A percentile compares a stretch with the other conserved stretches of the same genome.
Conservation (phyloP, 2,888 invertebrate species). For the Cantharis rustica region DNA sequence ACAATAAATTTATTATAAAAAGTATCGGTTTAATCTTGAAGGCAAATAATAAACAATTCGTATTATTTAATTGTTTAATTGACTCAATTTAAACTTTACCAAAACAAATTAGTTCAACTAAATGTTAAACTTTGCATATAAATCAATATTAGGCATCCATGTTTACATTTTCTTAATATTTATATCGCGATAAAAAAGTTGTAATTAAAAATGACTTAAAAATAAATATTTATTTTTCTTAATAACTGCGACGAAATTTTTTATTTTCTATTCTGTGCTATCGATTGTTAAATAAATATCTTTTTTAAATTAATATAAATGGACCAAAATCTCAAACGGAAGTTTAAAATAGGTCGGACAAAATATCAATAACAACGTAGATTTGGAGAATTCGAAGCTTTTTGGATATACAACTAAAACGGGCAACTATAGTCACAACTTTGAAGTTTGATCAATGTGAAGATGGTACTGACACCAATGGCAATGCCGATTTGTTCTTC, state of each 20-base stretch:
- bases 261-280: background rate
- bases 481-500: slow-evolving; percentile 32
- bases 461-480: slow-evolving; percentile 41
- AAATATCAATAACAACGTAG: slow-evolving; percentile 18
- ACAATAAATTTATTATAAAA: background rate
- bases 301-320: slow-evolving; percentile 20
- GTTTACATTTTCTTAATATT: slow-evolving; percentile 27
- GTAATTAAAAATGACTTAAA: slow-evolving; percentile 25
- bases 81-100: slow-evolving; percentile 22
- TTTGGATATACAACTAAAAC: slow-evolving; percentile 26
- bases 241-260: background rate
- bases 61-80: slow-evolving; percentile 18
- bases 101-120: slow-evolving; percentile 24
- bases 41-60: slow-evolving; percentile 4
- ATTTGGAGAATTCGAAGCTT: slow-evolving; percentile 9
- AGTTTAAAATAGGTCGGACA: slow-evolving; percentile 11
- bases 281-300: slow-evolving; percentile 9
- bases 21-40: background rate
- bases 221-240: background rate
- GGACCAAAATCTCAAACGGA: background rate
- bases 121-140: slow-evolving; percentile 27
- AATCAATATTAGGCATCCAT: slow-evolving; percentile 28
- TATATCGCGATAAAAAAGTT: slow-evolving; percentile 27
- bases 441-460: slow-evolving; percentile 43
- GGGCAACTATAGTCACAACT: slow-evolving; percentile 36